A percentile compares a stretch with the other conserved stretches of the same genome.
Conservation (phyloP, 2,888 invertebrate species). For the Eugnorisma glareosa region DNA sequence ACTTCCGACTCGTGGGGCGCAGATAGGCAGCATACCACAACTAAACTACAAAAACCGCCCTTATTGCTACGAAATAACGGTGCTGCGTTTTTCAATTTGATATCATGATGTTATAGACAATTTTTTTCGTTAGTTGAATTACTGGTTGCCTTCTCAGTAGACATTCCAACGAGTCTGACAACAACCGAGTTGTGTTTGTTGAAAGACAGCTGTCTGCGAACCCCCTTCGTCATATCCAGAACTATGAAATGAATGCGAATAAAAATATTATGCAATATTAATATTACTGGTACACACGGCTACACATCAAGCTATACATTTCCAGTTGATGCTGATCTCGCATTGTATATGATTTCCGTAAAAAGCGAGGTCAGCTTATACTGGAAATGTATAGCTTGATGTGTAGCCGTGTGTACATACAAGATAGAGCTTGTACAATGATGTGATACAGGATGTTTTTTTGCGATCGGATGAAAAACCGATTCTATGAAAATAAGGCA, state of each 20-base stretch:
- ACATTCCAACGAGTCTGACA: not conserved
- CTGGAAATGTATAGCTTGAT: no score
- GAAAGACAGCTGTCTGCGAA: not conserved
- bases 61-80: not conserved
- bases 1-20: not conserved
- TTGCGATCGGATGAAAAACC: not conserved
- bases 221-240: not conserved
- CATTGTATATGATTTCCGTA: no score
- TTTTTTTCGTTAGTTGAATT: not conserved
- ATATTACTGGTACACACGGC: no score
- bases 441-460: not conserved
- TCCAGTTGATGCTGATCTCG: no score
- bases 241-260: not conserved
- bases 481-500: constrained; percentile 4
- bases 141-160: not conserved
- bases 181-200: not conserved
- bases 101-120: not conserved
- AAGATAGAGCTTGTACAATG: not conserved
- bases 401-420: no score
- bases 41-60: not conserved
- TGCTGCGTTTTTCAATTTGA: not conserved
- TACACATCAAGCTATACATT: no score
- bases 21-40: not conserved
- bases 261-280: constrained; percentile 11
- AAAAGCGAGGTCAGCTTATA: no score